Conservation (phyloP, 2,113 vertebrate genomes). For the Scalopus aquaticus region DNA sequence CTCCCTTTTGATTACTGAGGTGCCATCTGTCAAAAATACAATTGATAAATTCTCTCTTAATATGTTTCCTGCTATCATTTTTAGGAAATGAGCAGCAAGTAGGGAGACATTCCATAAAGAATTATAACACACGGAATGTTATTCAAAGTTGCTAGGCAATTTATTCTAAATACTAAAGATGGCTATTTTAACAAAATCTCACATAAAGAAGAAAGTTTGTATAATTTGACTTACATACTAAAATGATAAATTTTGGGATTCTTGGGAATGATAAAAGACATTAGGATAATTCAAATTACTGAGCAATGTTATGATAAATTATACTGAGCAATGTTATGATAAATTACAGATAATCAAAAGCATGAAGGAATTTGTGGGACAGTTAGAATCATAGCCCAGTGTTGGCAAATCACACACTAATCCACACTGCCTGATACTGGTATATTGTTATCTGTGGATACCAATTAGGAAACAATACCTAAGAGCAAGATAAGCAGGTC, state of each 20-base stretch:
- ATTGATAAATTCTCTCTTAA: conserved; percentile 45
- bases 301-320: not conserved
- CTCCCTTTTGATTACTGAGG: conserved; percentile 37
- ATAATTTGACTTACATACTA: not conserved
- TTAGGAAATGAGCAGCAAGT: conserved; percentile 38
- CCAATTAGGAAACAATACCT: not conserved
- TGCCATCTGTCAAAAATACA: conserved; percentile 47
- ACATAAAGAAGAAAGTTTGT: not conserved
- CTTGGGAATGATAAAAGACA: conserved; percentile 25
- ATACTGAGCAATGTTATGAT: not conserved
- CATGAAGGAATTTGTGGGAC: not conserved
- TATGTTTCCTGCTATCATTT: conserved; percentile 1
- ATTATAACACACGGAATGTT: conserved; percentile 60
- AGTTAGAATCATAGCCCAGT: not conserved
- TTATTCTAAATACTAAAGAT: conserved; percentile 23
- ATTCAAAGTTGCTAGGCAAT: conserved; percentile 61
- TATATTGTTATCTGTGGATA: too few relatives aligned
- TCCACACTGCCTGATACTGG: not conserved
- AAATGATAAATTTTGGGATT: not conserved
- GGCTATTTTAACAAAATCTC: not conserved
- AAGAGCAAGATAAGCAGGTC: not conserved
- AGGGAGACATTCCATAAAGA: conserved; percentile 48
- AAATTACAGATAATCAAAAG: not conserved
- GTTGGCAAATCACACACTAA: not conserved
- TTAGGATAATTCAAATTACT: not conserved